Base-by-base conservation (phyloP, 2,888 invertebrate species). In the Endomychus coccineus region DNA sequence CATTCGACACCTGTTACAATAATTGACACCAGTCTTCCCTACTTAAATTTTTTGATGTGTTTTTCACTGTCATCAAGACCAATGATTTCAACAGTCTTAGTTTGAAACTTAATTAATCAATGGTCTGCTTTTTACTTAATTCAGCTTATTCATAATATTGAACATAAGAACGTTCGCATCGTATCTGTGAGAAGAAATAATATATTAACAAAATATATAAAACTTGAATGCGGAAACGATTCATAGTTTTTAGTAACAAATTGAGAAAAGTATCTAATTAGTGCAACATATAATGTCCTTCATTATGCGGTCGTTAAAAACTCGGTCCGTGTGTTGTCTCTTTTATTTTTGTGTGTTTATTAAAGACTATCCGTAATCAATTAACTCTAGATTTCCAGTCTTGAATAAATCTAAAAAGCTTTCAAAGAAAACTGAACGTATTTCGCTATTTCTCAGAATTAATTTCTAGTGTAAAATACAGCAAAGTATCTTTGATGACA, bases 351-450 rank as follows among this genome's bases (percentile, higher is more conserved):
- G 44, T 42, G 33, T 37, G 16, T 41, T 34, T 28, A 44, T 42
- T 48, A 34, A 42, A 38, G 40, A 43, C 35, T 35, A 28, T 45
- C 37, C 35, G 30, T 40, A 42, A 48, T 50, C 48, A 54, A 56
- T 56, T 55, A 55, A 52, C 51, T 44, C 50, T 49, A 46, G 39
- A 52, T 54, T 51, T 51, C 48, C 51, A 52, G 52, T 55, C 45
- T 49, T 42, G 45, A 31, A 46, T 49, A 50, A 49, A 43, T 52
- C 46, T 50, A 56, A 56, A 54, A 54, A 54, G 40, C 34, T 39
- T 38, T 36, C 32, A 45, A 46, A 46, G 43, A 46, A 44, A 46
- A 46, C 34, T 36, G 28, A 36, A 44, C 40, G 44, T 44, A 42
- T 44, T 44, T 44, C 44, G 44, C 46, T 36, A 40, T 45, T 45